A percentile compares a stretch with the other conserved stretches of the same genome.
phyloP scores from a whole-genome alignment of 1,140 invertebrate species.

The Magallana ariakensis region DNA sequence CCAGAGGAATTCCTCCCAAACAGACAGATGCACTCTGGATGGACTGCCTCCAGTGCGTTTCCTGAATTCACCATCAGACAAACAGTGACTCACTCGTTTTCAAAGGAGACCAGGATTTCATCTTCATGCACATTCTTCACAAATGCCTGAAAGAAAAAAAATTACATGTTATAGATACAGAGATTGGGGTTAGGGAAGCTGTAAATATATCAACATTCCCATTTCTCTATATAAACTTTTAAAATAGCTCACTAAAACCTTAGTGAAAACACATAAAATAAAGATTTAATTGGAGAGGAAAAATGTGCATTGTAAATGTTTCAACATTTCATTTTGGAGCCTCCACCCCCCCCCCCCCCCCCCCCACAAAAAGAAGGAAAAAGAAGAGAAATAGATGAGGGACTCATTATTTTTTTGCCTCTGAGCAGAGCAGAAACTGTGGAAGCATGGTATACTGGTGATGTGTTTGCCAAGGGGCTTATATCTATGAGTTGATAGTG shows the following conservation, averaged over 20 bases:
- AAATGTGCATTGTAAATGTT: too few relatives aligned
- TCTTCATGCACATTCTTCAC: conserved; percentile 95
- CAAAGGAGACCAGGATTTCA: conserved; percentile 94
- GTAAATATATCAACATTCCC: background rate
- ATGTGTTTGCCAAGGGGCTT: background rate
- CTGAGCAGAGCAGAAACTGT: background rate
- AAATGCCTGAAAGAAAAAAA: conserved; percentile 88
- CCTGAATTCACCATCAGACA: background rate
- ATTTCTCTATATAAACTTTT: background rate
- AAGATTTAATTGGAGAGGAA: too few relatives aligned
- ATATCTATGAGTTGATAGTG: background rate
- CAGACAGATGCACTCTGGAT: background rate
- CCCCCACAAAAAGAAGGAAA: too few relatives aligned
- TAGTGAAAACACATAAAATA: too few relatives aligned
- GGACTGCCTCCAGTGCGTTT: background rate
- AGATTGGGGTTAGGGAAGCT: background rate
- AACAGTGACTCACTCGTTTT: conserved; percentile 92
- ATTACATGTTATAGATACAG: conserved; percentile 29
- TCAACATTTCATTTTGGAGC: too few relatives aligned
- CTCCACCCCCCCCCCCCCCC: too few relatives aligned
- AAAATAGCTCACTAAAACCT: too few relatives aligned
- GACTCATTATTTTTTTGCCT: background rate
- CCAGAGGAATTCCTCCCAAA: background rate
- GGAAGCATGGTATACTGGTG: background rate
- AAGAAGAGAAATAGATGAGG: too few relatives aligned